Evolutionary conservation across 53 echinoderm and acorn worm species (phyloP).

Genomic region (Mesocentrotus franciscanus): DNA sequence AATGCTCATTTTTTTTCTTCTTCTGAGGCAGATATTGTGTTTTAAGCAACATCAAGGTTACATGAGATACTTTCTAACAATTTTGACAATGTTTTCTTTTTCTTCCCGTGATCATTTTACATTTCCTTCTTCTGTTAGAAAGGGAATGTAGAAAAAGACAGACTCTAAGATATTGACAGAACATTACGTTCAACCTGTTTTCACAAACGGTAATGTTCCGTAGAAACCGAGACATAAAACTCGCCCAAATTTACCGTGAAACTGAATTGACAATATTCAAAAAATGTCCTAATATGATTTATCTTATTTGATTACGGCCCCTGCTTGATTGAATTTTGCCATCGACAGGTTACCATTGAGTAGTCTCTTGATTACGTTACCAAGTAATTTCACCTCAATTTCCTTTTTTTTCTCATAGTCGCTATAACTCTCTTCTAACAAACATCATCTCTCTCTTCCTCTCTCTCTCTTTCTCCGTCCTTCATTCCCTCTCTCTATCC

Average conservation of each 20-base stretch:
- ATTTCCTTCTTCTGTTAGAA: background rate
- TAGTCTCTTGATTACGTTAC: constrained; percentile 53
- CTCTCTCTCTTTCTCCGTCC: background rate
- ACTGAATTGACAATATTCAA: constrained; percentile 68
- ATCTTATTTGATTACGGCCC: constrained; percentile 49
- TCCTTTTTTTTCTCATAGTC: constrained; percentile 25
- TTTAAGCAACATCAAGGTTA: no score
- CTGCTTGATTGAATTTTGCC: constrained; percentile 50
- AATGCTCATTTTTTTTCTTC: no score
- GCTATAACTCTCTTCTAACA: constrained; percentile 8
- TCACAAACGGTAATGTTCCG: background rate
- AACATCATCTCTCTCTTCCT: background rate
- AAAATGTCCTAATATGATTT: constrained; percentile 69
- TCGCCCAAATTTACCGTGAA: constrained; percentile 58
- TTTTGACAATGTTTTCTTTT: background rate
- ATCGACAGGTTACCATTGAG: constrained; percentile 53
- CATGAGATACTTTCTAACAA: background rate
- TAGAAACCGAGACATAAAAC: constrained; percentile 36
- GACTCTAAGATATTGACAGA: background rate
- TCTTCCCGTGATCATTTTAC: background rate
- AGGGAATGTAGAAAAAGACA: background rate
- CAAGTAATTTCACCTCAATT: constrained; percentile 32
- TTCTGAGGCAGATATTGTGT: no score
- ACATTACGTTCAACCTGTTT: background rate
- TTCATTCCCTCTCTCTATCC: no score